Percentiles rank a stretch among this genome's conserved stretches.
These are phyloP conservation scores for Lasioglossum figueresi DNA, from an alignment of 2,888 invertebrate genomes.

Conservation along the genomic window DNA sequence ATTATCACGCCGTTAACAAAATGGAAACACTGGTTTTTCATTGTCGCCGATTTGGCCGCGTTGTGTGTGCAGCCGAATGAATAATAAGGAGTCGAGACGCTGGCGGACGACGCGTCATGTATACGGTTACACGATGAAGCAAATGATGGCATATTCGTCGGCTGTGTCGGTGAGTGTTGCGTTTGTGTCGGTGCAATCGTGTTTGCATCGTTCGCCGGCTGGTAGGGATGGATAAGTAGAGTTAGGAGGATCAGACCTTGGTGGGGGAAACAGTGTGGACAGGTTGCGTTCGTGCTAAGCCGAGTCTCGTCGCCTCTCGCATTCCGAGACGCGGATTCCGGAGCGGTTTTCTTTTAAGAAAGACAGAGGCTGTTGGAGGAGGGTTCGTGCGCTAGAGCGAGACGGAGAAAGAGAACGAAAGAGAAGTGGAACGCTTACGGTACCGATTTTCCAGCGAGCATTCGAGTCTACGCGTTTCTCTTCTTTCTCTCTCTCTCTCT, in stretches of 20 bases:
- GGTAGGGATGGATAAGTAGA: conserved; percentile 57
- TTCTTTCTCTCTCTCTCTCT: neutral
- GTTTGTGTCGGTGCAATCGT: conserved; percentile 49
- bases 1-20: neutral
- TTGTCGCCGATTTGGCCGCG: conserved; percentile 15
- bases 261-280: conserved; percentile 62
- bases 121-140: conserved; percentile 35
- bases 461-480: conserved; percentile 52
- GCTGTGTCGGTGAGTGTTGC: neutral
- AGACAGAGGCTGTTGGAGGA: conserved; percentile 22
- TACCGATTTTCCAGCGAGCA: conserved; percentile 79
- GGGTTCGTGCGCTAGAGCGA: conserved; percentile 18
- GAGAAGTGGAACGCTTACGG: conserved; percentile 82
- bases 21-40: neutral
- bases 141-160: conserved; percentile 45
- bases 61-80: conserved; percentile 27
- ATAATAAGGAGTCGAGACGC: conserved; percentile 31
- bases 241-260: conserved; percentile 51
- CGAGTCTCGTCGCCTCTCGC: conserved; percentile 70
- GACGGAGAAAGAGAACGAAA: conserved; percentile 54
- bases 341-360: conserved; percentile 79
- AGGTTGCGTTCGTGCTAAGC: conserved; percentile 62
- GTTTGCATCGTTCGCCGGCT: conserved; percentile 51
- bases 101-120: conserved; percentile 35
- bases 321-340: conserved; percentile 79